Conservation (phyloP, 2,888 invertebrate genomes). For the Tridacna crocea region DNA sequence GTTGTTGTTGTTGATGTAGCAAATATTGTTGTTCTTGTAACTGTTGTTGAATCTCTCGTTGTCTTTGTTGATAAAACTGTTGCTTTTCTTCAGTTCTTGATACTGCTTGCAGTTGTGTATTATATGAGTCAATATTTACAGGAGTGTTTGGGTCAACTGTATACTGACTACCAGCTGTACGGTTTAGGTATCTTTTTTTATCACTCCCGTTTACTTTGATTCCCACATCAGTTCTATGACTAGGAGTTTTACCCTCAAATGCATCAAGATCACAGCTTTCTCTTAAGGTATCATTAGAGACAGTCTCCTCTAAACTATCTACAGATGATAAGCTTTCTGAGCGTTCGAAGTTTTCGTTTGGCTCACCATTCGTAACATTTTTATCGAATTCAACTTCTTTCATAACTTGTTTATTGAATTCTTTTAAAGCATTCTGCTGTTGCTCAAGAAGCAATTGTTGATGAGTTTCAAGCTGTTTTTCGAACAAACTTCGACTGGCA, state of each 20-base stretch:
- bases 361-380: slow-evolving; percentile 52
- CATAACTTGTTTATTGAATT: slow-evolving; percentile 78
- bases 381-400: slow-evolving; percentile 74
- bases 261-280: slow-evolving; percentile 57
- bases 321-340: slow-evolving; percentile 76
- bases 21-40: slow-evolving; percentile 43
- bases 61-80: slow-evolving; percentile 47
- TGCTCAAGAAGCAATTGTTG: slow-evolving; percentile 76
- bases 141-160: slow-evolving; percentile 33
- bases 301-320: slow-evolving; percentile 75
- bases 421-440: slow-evolving; percentile 75
- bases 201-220: slow-evolving; percentile 26
- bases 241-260: slow-evolving; percentile 17
- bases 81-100: slow-evolving; percentile 40
- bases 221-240: not conserved
- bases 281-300: slow-evolving; percentile 54
- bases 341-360: slow-evolving; percentile 48
- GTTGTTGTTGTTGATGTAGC: slow-evolving; percentile 41
- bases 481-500: slow-evolving; percentile 80
- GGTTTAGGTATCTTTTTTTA: slow-evolving; percentile 5
- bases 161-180: slow-evolving; percentile 14
- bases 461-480: slow-evolving; percentile 80
- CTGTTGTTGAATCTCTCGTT: slow-evolving; percentile 52
- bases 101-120: slow-evolving; percentile 41
- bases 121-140: slow-evolving; percentile 55